These are phyloP conservation scores for Homarus gammarus DNA, from an alignment of 2,888 invertebrate genomes.

Conservation along the genomic window DNA sequence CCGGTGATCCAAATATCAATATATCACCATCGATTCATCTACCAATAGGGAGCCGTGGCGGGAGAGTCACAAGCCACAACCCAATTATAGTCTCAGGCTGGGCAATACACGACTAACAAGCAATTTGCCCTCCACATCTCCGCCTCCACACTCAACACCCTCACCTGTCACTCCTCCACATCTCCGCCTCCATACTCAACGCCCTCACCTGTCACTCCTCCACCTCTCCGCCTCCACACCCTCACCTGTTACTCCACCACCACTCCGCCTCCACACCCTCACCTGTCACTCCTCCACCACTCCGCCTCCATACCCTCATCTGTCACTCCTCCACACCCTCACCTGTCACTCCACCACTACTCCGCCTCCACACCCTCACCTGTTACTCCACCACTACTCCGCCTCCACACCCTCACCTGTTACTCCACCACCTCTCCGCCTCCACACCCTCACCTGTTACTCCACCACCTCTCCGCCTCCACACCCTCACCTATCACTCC, in stretches of 20 bases:
- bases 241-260: not conserved
- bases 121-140: constrained; percentile 5
- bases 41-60: constrained; percentile 22
- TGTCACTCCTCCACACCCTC: not conserved
- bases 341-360: not conserved
- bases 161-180: not conserved
- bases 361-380: not conserved
- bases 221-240: not conserved
- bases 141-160: not conserved
- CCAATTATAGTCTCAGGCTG: constrained; percentile 34
- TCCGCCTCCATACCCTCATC: not conserved
- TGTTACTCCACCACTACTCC: not conserved
- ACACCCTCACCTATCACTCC: not conserved
- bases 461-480: not conserved
- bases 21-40: constrained; percentile 49
- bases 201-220: not conserved
- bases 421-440: not conserved
- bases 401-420: not conserved
- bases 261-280: not conserved
- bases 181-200: not conserved
- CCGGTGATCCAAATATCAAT: constrained; percentile 24
- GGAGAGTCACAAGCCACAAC: constrained; percentile 27
- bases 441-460: not conserved
- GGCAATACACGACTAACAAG: constrained; percentile 42
- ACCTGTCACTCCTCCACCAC: not conserved